Evolutionary conservation across 2,797 vertebrate species (phyloP).

Genomic region (Spheniscus humboldti): DNA sequence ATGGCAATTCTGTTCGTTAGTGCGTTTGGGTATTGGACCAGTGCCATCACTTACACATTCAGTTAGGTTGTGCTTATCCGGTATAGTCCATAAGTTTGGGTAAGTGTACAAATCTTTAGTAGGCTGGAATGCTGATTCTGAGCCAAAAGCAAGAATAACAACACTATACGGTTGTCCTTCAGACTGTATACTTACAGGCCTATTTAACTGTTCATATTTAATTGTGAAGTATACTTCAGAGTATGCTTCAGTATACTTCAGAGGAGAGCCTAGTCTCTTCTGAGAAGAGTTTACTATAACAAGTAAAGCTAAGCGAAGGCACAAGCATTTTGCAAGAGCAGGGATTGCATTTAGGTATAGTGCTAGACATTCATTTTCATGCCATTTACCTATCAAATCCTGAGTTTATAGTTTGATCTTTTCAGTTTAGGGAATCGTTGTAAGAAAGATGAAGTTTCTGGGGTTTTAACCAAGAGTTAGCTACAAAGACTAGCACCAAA

Average conservation of each 20-base stretch:
- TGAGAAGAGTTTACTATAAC: neutral
- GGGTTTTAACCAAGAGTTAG: neutral
- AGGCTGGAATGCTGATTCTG: neutral
- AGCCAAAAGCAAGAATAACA: neutral
- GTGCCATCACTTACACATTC: neutral
- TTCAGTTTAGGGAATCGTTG: neutral
- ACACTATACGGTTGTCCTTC: neutral
- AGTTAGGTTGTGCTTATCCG: neutral
- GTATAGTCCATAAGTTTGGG: neutral
- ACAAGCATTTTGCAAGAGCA: neutral
- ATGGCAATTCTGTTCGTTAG: neutral
- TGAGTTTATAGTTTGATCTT: slow-evolving; percentile 1
- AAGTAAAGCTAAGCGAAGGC: neutral
- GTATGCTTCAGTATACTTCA: neutral
- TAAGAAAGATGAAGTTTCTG: neutral
- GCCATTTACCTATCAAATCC: neutral
- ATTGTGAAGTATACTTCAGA: neutral
- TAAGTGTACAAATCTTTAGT: neutral
- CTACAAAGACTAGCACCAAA: neutral
- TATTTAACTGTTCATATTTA: neutral
- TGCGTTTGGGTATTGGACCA: neutral
- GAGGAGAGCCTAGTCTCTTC: neutral
- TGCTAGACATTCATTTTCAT: neutral
- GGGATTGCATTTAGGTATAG: neutral
- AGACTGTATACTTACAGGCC: neutral